These are phyloP conservation scores for Apis florea DNA, from an alignment of 1,140 invertebrate genomes.

Conservation along the genomic window DNA sequence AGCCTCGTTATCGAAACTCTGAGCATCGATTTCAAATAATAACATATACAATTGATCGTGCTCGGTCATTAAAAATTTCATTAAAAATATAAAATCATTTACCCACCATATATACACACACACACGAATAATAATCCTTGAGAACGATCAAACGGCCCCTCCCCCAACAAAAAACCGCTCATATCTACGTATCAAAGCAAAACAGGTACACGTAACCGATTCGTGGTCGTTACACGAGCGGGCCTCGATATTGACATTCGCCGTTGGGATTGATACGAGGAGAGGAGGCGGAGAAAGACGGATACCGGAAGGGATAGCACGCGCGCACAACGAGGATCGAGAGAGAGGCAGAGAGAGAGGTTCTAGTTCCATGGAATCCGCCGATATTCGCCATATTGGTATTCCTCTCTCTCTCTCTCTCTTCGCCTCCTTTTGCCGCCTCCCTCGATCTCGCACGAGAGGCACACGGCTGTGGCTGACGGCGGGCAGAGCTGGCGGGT, in stretches of 20 bases:
- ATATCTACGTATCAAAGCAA: background rate
- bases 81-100: too few species aligned
- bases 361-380: conserved; percentile 36
- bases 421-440: conserved; percentile 56
- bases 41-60: too few species aligned
- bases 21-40: too few species aligned
- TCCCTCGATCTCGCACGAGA: conserved; percentile 50
- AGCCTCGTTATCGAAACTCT: too few species aligned
- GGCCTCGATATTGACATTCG: conserved; percentile 51
- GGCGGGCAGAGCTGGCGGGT: conserved; percentile 69
- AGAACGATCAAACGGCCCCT: background rate
- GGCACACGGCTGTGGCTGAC: conserved; percentile 62
- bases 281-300: background rate
- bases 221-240: conserved; percentile 14
- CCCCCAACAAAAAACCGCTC: too few species aligned
- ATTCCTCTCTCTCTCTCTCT: conserved; percentile 59
- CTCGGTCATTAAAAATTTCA: too few species aligned
- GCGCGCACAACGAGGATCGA: background rate
- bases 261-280: conserved; percentile 41
- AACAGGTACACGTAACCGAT: conserved; percentile 8
- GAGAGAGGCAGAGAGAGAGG: background rate
- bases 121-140: background rate
- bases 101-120: background rate
- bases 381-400: conserved; percentile 64
- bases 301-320: background rate